A percentile compares a stretch with the other conserved stretches of the same genome.
Conservation (phyloP, 2,113 vertebrate genomes). For the Hyla sarda region DNA sequence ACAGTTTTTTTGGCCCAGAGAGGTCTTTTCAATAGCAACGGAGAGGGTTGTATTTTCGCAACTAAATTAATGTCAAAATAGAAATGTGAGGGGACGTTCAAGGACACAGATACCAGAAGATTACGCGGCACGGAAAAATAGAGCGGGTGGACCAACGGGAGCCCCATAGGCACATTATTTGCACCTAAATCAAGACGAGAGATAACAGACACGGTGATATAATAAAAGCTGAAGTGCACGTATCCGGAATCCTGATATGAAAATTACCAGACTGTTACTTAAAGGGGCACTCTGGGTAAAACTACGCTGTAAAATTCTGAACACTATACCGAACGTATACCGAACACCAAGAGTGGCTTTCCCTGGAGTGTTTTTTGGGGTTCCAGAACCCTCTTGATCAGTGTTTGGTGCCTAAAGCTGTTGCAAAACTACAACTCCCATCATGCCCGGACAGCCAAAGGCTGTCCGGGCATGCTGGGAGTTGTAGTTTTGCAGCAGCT, state of each 20-base stretch:
- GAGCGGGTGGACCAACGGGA: background rate
- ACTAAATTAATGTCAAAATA: slow-evolving; percentile 52
- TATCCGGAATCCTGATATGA: background rate
- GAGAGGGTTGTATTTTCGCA: slow-evolving; percentile 45
- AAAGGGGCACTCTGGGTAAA: background rate
- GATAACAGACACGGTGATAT: background rate
- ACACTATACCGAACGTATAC: too few relatives aligned
- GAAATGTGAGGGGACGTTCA: slow-evolving; percentile 29
- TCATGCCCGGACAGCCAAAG: too few relatives aligned
- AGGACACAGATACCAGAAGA: slow-evolving; percentile 33
- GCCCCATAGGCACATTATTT: background rate
- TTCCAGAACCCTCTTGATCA: too few relatives aligned
- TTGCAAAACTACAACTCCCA: too few relatives aligned
- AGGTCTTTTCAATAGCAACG: slow-evolving; percentile 48
- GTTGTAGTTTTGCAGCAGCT: too few relatives aligned
- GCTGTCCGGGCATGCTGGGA: too few relatives aligned
- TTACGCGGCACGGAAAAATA: background rate
- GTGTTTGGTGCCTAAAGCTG: too few relatives aligned
- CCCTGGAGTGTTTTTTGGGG: too few relatives aligned
- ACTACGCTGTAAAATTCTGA: too few relatives aligned
- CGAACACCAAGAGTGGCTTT: too few relatives aligned
- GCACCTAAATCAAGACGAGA: background rate
- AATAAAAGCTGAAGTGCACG: background rate
- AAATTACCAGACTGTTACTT: background rate
- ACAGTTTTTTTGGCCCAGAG: slow-evolving; percentile 53